phyloP scores from a whole-genome alignment of 2,797 vertebrate genomes.

The Prunella strophiata region DNA sequence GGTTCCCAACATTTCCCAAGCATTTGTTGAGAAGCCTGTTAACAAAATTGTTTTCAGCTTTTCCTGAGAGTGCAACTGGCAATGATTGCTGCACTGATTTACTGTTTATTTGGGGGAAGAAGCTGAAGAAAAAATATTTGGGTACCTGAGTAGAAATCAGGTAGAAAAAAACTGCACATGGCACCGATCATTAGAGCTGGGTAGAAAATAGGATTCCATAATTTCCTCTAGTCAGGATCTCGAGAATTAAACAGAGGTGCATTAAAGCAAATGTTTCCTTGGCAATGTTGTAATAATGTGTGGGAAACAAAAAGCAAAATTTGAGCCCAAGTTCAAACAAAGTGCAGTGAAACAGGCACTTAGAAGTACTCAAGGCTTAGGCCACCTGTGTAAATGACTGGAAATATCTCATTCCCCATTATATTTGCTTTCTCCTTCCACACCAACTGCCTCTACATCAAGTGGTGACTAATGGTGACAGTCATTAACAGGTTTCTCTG shows the following conservation, averaged over 20 bases:
- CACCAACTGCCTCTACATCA: background rate
- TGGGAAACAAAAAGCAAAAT: conserved; percentile 1
- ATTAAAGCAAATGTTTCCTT: background rate
- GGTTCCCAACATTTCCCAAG: background rate
- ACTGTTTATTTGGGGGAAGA: fast-evolving
- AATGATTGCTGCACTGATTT: background rate
- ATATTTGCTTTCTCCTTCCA: background rate
- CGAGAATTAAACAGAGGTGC: background rate
- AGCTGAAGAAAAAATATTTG: too few species aligned
- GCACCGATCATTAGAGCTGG: background rate
- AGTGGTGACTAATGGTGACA: background rate
- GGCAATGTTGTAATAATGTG: background rate
- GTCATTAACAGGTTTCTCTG: conserved; percentile 3
- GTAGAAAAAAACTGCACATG: background rate
- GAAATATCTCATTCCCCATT: background rate
- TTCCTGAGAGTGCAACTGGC: background rate
- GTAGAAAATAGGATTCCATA: background rate
- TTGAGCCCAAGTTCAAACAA: background rate
- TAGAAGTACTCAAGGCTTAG: background rate
- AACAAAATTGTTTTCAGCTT: background rate
- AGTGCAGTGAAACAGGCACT: background rate
- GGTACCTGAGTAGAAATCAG: background rate
- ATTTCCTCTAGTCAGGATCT: background rate
- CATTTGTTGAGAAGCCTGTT: background rate
- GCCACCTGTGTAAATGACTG: conserved; percentile 1